phyloP scores from a whole-genome alignment of 1,140 invertebrate genomes.

The Bombus pascuorum region DNA sequence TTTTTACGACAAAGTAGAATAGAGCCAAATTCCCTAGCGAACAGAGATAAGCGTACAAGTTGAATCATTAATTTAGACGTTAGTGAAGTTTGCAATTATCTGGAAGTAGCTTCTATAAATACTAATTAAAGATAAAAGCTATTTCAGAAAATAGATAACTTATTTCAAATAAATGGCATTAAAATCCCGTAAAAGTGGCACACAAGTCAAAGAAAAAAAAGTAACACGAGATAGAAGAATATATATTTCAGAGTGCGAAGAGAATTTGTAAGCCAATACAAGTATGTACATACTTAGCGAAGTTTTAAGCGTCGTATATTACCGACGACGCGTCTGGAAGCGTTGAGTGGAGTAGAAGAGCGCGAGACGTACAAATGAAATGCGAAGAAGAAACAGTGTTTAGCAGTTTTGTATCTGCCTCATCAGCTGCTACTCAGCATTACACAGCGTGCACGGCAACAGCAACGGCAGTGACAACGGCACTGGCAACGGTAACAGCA shows the following conservation, averaged over 20 bases:
- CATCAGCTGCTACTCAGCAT: slow-evolving; percentile 70
- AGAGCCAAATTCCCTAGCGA: background rate
- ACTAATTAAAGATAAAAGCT: background rate
- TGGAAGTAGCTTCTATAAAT: background rate
- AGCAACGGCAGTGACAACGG: too few relatives aligned
- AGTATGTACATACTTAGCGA: slow-evolving; percentile 6
- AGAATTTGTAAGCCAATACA: slow-evolving; percentile 3
- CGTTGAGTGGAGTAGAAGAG: background rate
- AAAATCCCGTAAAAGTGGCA: background rate
- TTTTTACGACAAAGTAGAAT: background rate
- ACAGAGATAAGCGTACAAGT: background rate
- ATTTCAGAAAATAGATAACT: background rate
- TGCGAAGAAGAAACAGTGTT: slow-evolving; percentile 37
- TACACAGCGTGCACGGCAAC: slow-evolving; percentile 57
- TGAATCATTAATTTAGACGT: background rate
- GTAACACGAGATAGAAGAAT: background rate
- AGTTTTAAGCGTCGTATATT: slow-evolving; percentile 32
- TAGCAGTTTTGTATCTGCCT: slow-evolving; percentile 59
- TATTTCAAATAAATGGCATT: background rate
- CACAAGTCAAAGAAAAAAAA: background rate
- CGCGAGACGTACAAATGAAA: background rate
- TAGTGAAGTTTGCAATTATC: background rate
- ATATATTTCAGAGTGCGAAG: background rate
- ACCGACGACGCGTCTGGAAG: background rate
- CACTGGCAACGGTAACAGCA: background rate